These are phyloP conservation scores for Panthera leo DNA, from an alignment of 2,113 vertebrate species.

Conservation along the genomic window DNA sequence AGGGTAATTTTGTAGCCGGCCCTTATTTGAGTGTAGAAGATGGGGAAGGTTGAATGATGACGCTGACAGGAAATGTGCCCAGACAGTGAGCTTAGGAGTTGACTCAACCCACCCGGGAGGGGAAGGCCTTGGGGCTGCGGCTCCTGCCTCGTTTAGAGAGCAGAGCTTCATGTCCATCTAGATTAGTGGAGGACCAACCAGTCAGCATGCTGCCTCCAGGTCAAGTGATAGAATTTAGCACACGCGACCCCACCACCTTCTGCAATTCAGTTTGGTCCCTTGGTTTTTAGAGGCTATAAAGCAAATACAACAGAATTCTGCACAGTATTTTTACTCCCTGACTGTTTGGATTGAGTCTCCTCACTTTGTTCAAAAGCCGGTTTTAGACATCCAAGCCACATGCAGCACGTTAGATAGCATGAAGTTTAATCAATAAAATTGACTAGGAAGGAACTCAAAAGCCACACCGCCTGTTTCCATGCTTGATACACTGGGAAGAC, in stretches of 20 bases:
- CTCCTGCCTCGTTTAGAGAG: not conserved
- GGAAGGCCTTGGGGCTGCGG: not conserved
- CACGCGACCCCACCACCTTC: not conserved
- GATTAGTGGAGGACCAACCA: not conserved
- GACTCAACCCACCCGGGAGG: not conserved
- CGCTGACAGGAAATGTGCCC: not conserved
- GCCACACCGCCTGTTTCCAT: not conserved
- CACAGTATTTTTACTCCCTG: constrained; percentile 21
- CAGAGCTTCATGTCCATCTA: not conserved
- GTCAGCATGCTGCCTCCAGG: not conserved
- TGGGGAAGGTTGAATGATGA: not conserved
- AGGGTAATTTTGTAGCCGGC: not conserved
- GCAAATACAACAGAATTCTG: constrained; percentile 34
- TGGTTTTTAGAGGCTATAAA: not conserved
- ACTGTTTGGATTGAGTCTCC: constrained; percentile 44
- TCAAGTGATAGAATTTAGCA: constrained; percentile 28
- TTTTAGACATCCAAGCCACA: constrained; percentile 46
- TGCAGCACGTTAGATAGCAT: not conserved
- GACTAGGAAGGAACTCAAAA: constrained; percentile 55
- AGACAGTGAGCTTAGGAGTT: not conserved
- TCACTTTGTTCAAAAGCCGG: constrained; percentile 21
- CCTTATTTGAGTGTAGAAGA: not conserved
- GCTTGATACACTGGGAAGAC: constrained; percentile 45
- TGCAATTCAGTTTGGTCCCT: not conserved
- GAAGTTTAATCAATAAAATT: constrained; percentile 71